Base-by-base conservation (phyloP, 2,797 vertebrate species). In the Bryconaethiops microstoma region DNA sequence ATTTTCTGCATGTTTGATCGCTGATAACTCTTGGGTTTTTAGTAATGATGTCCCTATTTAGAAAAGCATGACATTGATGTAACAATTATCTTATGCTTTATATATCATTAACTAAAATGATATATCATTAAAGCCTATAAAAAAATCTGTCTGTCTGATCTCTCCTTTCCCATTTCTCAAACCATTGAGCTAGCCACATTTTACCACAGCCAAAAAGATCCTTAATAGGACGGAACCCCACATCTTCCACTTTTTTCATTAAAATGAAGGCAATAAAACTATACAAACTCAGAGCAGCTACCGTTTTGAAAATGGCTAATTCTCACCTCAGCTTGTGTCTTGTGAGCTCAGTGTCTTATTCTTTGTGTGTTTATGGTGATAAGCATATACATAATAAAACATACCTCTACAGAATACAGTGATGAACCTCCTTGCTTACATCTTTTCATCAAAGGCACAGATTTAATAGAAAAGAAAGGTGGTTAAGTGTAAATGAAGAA, bases 341-440 rank as follows among this genome's bases (percentile, higher is more conserved):
- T 82, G 55, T 83, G 35, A 84, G 59, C 78, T 84, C 81, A 83
- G 17, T 86, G 88, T 91, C 87, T 90, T 92, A 87, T 83, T 83
- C 60, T 45, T 83, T 90, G 87, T 90, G 62, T 90, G 62, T 90
- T 88, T 92, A 48, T 84, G 81, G 25, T 76, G 25, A 82, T 62
- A 79, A 79, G 77, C 85, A 81, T 86, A 82, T 91, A 85, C 92
- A 77, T 87, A 77, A 87, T 77, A 84, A 90, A 88, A 77, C 45
- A 85, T 83, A 88, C 85, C 79, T 90, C 57, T 90, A 86, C 86
- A 8, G 45, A 84, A 94, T 90, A 94, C 94, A 85, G 93, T 92
- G 89, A 95, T 95, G 93, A 94, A 92, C 88, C 89, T 91, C 76
- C 68, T 57, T 86, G 86, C 81, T 87, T 83, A 87, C 90, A 92